Evolutionary conservation across 2,888 invertebrate genomes (phyloP).

Genomic region (Sminthurinus aureus): DNA sequence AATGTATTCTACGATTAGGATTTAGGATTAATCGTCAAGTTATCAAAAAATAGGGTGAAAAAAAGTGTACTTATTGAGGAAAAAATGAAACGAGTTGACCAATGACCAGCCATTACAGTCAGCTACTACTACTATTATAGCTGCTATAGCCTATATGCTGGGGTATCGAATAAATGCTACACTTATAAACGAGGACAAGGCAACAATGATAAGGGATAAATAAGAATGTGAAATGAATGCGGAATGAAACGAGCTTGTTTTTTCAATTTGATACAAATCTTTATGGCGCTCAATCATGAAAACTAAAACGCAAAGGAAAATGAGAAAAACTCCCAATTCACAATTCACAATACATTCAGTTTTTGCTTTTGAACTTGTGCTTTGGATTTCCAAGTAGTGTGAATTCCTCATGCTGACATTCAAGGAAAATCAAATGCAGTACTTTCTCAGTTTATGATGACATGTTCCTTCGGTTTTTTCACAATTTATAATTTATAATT

Average conservation of each 20-base stretch:
- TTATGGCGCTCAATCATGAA: slow-evolving; percentile 39
- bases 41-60: not conserved
- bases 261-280: slow-evolving; percentile 30
- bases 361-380: too few relatives aligned
- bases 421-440: too few relatives aligned
- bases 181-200: too few relatives aligned
- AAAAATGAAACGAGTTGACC: not conserved
- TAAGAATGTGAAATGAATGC: not conserved
- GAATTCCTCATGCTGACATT: too few relatives aligned
- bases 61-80: not conserved
- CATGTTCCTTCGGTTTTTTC: too few relatives aligned
- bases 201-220: not conserved
- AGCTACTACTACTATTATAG: too few relatives aligned
- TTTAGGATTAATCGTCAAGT: slow-evolving; percentile 17
- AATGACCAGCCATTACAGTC: not conserved
- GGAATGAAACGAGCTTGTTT: slow-evolving; percentile 29
- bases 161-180: too few relatives aligned
- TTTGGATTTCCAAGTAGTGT: too few relatives aligned
- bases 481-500: too few relatives aligned
- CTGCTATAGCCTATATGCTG: too few relatives aligned
- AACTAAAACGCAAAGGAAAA: not conserved
- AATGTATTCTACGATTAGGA: too few relatives aligned
- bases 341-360: not conserved
- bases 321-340: not conserved
- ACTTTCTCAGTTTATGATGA: too few relatives aligned